A percentile compares a stretch with the other conserved stretches of the same genome.
phyloP scores from a whole-genome alignment of 2,888 invertebrate species.

The Scrobipalpa atriplicella region DNA sequence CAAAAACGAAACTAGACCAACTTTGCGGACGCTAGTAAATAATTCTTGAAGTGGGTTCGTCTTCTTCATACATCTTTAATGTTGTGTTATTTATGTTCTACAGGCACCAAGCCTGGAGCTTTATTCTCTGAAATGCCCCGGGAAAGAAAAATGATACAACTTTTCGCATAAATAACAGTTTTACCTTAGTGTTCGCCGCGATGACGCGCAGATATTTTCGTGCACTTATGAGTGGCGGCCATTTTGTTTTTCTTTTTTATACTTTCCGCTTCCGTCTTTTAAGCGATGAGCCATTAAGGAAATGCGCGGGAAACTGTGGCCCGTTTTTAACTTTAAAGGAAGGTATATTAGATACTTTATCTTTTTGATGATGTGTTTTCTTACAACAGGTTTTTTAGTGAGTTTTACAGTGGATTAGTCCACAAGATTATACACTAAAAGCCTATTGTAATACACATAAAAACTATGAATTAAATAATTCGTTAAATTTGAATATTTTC shows the following conservation, averaged over 20 bases:
- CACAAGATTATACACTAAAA: background rate
- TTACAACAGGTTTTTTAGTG: constrained; percentile 1
- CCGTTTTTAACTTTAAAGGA: constrained; percentile 35
- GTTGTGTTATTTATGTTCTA: constrained; percentile 59
- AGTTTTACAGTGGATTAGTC: background rate
- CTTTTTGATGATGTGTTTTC: constrained; percentile 19
- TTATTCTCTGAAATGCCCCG: constrained; percentile 56
- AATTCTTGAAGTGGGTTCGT: constrained; percentile 56
- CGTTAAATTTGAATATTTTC: too few relatives aligned
- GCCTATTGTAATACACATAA: too few relatives aligned
- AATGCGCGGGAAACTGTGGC: constrained; percentile 36
- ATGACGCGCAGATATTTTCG: constrained; percentile 64
- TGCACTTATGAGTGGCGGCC: constrained; percentile 50
- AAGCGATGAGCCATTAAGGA: constrained; percentile 38
- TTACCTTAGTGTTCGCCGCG: constrained; percentile 52
- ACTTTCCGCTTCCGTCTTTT: constrained; percentile 33
- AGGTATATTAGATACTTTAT: constrained; percentile 37
- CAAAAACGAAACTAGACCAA: constrained; percentile 29
- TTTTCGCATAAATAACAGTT: constrained; percentile 77
- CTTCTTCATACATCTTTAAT: constrained; percentile 66
- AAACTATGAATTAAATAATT: too few relatives aligned
- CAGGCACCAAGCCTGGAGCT: constrained; percentile 47
- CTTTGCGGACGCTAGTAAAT: constrained; percentile 45
- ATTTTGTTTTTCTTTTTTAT: constrained; percentile 43
- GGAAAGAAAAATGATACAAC: constrained; percentile 75